phyloP scores from a whole-genome alignment of 53 echinoderm and acorn worm genomes.

The Mesocentrotus franciscanus region DNA sequence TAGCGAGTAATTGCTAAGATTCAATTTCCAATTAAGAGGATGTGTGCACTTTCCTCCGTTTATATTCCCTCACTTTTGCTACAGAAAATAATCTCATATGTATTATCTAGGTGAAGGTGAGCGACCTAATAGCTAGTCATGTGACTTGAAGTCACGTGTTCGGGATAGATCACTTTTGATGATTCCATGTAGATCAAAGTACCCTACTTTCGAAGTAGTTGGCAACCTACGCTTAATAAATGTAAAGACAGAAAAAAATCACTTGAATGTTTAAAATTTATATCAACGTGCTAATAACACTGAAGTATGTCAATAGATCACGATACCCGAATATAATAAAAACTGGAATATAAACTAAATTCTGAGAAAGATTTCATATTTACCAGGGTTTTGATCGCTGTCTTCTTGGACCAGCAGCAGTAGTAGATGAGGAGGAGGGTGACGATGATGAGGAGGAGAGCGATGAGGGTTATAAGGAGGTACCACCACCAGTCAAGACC shows the following conservation, averaged over 20 bases:
- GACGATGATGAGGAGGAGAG: conserved; percentile 29
- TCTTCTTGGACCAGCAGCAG: conserved; percentile 36
- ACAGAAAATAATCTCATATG: no score
- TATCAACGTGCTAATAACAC: no score
- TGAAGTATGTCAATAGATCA: no score
- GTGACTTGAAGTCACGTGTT: not conserved
- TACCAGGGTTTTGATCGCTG: conserved; percentile 46
- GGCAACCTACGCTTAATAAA: no score
- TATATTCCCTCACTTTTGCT: not conserved
- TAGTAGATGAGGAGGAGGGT: conserved; percentile 40
- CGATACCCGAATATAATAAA: no score
- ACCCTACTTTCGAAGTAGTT: no score
- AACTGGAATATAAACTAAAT: no score
- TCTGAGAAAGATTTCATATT: no score
- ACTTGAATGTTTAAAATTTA: no score
- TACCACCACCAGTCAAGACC: conserved; percentile 58
- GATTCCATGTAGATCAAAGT: no score
- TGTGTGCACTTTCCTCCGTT: not conserved
- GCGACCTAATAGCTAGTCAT: not conserved
- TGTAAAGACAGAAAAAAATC: no score
- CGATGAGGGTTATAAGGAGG: conserved; percentile 8
- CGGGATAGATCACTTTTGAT: not conserved
- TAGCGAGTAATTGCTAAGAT: not conserved
- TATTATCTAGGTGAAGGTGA: not conserved
- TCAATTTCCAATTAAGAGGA: not conserved